Base-by-base conservation (phyloP, 2,797 vertebrate species). In the Enoplosus armatus region DNA sequence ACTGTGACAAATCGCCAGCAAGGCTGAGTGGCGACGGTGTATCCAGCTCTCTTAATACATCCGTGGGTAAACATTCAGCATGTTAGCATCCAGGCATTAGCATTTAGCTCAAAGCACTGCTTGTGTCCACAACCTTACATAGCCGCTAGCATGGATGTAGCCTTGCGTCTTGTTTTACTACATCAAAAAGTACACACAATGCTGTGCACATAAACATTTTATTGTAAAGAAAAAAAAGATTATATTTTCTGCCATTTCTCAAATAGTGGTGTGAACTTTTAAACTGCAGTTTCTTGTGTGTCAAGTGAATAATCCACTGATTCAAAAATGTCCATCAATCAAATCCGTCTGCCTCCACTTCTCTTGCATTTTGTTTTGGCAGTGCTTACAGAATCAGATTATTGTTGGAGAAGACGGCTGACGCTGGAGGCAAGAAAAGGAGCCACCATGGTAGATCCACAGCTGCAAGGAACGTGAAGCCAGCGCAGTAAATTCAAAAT, bases 321-420 rank as follows among this genome's bases (percentile, higher is more conserved):
- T 63, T 75, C 29, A 67, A 62, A 54, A 27, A 55, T 2, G 16
- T 48, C 53, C 26, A 68, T 66, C 48, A 59, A 6, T 16, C n/a
- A n/a, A n/a, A n/a, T 84, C 66, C 51, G 54, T 15, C 55, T 20
- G 55, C 1, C 31, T 66, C 56, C n/a, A 39, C 72, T 83, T 72
- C 45, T 77, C 61, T 75, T 51, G 10, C 15, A 69, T 83, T 77
- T 73, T 64, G 26, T 47, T 80, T 78, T 80, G 77, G 70, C 80
- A 66, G 48, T 1, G 0, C 3, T 66, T 29, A 18, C 26, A 78
- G 53, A 84, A 69, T 74, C 31, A 27, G 43, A 80, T 80, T 58
- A 75, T 59, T 81, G 74, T 78, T 67, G 45, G 67, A 85, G 39
- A 29, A 62, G 68, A 80, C 8, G 15, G 35, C 45, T 37, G 67